phyloP scores from a whole-genome alignment of 2,113 vertebrate genomes.

The Epinephelus moara region DNA sequence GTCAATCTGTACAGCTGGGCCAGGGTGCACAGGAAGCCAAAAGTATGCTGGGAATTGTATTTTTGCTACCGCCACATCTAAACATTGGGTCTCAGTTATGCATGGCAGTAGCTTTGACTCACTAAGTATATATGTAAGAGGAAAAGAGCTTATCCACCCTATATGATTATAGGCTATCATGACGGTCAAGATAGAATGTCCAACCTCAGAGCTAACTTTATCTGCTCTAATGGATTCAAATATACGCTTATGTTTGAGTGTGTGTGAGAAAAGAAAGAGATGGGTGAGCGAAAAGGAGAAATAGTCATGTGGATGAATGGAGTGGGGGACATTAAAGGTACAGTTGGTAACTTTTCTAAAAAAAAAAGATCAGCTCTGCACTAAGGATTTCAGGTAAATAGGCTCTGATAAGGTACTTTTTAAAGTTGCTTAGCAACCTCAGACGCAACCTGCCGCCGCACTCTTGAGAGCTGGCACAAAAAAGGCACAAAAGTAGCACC shows the following conservation, averaged over 20 bases:
- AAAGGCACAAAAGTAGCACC: too few species aligned
- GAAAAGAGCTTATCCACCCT: conserved; percentile 79
- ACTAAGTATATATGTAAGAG: conserved; percentile 80
- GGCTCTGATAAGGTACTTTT: too few species aligned
- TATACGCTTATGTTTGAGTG: conserved; percentile 13
- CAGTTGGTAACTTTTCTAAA: too few species aligned
- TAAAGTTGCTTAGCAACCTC: too few species aligned
- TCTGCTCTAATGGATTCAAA: conserved; percentile 20
- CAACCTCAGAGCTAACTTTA: conserved; percentile 58
- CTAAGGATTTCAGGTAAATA: too few species aligned
- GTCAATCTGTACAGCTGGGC: conserved; percentile 29
- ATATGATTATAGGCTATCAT: conserved; percentile 80
- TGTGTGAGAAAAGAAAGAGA: not conserved
- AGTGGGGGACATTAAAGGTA: not conserved
- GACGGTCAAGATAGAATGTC: conserved; percentile 43
- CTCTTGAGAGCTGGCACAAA: too few species aligned
- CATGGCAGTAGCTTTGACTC: conserved; percentile 70
- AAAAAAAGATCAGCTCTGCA: too few species aligned
- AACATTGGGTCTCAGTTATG: conserved; percentile 68
- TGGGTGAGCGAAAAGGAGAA: not conserved
- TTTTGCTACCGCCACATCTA: conserved; percentile 70
- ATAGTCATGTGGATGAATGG: not conserved
- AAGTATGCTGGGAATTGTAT: conserved; percentile 75
- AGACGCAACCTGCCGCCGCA: too few species aligned
- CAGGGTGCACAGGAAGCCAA: conserved; percentile 68